Percentiles rank a stretch among this genome's conserved stretches.
phyloP scores from a whole-genome alignment of 2,113 vertebrate genomes.

The Callospermophilus lateralis region DNA sequence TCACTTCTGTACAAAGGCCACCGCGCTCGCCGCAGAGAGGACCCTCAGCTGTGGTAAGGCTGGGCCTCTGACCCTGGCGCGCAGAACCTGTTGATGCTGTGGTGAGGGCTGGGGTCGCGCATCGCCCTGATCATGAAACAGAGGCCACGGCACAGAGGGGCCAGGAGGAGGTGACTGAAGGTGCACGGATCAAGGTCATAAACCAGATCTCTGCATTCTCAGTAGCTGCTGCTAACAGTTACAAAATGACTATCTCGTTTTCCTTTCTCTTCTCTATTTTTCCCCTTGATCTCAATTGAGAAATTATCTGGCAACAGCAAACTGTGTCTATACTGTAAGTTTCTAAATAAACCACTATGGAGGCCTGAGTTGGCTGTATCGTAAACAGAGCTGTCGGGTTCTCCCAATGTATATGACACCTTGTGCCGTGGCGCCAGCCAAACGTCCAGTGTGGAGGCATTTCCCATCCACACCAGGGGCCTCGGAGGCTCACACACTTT shows the following conservation, averaged over 20 bases:
- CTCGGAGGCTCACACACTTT: not conserved
- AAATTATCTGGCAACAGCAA: slow-evolving; percentile 1
- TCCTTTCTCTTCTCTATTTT: too few species aligned
- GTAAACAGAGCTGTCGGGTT: not conserved
- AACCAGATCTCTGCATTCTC: not conserved
- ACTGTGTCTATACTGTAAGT: not conserved
- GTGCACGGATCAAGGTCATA: not conserved
- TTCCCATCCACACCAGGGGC: not conserved
- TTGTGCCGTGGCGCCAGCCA: not conserved
- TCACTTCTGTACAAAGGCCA: not conserved
- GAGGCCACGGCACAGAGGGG: not conserved
- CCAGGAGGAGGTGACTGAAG: not conserved
- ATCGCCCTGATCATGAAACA: not conserved
- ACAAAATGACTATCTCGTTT: not conserved
- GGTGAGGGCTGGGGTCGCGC: not conserved
- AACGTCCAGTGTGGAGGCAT: not conserved
- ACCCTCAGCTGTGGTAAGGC: not conserved
- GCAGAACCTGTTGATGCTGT: accelerated
- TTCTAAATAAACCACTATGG: not conserved
- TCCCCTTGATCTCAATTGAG: not conserved
- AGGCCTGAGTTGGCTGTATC: not conserved
- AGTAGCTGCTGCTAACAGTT: not conserved
- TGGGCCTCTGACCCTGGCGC: not conserved
- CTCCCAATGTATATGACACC: not conserved
- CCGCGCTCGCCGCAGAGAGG: not conserved